Percentiles rank a stretch among this genome's conserved stretches.
Evolutionary conservation across 2,888 invertebrate genomes (phyloP).

Genomic region (Papilio protenor): DNA sequence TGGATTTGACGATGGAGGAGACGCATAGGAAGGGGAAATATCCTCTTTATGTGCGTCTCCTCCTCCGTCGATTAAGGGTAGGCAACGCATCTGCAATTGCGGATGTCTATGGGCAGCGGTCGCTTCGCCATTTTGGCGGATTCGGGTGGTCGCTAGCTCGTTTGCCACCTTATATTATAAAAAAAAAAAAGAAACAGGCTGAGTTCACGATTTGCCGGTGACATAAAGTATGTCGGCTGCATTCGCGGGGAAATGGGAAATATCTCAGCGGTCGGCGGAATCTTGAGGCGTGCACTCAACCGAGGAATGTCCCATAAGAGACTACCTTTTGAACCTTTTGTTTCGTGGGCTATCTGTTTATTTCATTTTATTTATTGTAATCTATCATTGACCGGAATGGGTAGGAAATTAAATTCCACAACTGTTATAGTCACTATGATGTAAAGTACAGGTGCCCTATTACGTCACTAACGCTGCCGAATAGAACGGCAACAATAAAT

Average conservation of each 20-base stretch:
- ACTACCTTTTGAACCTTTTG: conserved; percentile 7
- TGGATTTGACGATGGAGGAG: too few species aligned
- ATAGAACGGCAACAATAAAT: conserved; percentile 25
- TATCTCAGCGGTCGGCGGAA: conserved; percentile 6
- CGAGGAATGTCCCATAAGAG: conserved; percentile 34
- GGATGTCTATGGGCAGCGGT: too few species aligned
- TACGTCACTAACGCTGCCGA: conserved; percentile 6
- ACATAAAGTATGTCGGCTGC: conserved; percentile 29
- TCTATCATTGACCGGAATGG: too few species aligned
- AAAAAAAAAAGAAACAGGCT: too few species aligned
- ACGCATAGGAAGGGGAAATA: too few species aligned
- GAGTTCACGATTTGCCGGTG: not conserved
- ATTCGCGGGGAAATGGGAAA: conserved; percentile 29
- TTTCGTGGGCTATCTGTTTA: not conserved
- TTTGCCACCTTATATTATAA: too few species aligned
- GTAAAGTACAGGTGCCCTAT: conserved; percentile 15
- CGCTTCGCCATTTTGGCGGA: too few species aligned
- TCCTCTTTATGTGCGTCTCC: too few species aligned
- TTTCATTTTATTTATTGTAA: not conserved
- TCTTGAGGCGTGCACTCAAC: conserved; percentile 16
- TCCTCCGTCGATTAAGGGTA: too few species aligned
- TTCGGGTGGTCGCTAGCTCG: too few species aligned
- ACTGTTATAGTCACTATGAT: not conserved
- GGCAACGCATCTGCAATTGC: too few species aligned
- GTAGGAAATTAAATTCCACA: not conserved